phyloP scores from a whole-genome alignment of 2,888 invertebrate species.

The Meiosimyza platycephala region DNA sequence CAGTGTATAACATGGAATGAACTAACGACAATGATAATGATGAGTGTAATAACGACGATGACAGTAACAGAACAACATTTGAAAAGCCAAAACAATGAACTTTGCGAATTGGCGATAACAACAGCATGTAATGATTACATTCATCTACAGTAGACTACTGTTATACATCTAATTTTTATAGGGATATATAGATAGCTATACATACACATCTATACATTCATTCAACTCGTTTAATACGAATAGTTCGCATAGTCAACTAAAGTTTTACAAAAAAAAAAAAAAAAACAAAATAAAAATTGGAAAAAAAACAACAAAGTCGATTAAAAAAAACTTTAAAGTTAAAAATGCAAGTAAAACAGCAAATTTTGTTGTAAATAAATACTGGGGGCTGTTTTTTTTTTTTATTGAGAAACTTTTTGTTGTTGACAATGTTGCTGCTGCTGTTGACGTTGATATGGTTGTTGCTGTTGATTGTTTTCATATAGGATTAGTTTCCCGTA shows the following conservation, averaged over 20 bases:
- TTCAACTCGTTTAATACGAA: too few species aligned
- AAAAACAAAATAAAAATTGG: too few species aligned
- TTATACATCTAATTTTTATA: not conserved
- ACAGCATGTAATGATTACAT: slow-evolving; percentile 6
- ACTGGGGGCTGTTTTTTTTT: slow-evolving; percentile 37
- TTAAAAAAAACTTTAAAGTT: slow-evolving; percentile 32
- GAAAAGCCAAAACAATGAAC: slow-evolving; percentile 14
- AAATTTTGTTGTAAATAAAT: slow-evolving; percentile 46
- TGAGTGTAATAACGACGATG: not conserved
- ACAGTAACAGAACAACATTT: not conserved
- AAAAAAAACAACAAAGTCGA: not conserved
- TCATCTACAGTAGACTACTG: not conserved
- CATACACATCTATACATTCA: not conserved
- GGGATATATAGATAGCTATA: not conserved
- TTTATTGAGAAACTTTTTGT: slow-evolving; percentile 12
- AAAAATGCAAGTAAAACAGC: slow-evolving; percentile 7
- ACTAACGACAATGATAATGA: not conserved
- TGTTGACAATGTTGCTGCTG: slow-evolving; percentile 24
- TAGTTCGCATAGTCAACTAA: slow-evolving; percentile 20
- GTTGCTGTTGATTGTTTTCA: slow-evolving; percentile 26
- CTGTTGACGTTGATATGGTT: slow-evolving; percentile 19
- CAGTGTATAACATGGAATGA: not conserved
- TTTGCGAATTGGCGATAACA: slow-evolving; percentile 14
- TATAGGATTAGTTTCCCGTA: slow-evolving; percentile 15
- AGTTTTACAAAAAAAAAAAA: slow-evolving; percentile 24